Conservation (phyloP, 2,888 invertebrate species). For the Homarus gammarus region DNA sequence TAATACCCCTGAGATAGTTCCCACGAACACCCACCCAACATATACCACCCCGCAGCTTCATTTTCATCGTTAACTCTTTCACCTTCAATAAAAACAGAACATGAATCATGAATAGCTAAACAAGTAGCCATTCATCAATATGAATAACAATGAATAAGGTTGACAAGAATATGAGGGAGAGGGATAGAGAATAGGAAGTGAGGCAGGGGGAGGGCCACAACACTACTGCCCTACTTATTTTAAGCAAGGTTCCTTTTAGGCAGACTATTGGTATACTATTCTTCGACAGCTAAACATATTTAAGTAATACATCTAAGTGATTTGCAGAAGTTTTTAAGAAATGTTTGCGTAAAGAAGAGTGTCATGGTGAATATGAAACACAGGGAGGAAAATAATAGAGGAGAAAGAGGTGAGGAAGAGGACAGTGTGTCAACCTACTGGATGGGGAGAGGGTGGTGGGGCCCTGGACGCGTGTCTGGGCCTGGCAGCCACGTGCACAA, state of each 20-base stretch:
- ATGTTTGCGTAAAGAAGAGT: no score
- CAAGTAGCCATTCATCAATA: slow-evolving; percentile 42
- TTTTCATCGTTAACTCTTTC: slow-evolving; percentile 21
- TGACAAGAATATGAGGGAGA: not conserved
- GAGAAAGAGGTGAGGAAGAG: not conserved
- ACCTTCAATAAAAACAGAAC: slow-evolving; percentile 29
- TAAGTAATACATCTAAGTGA: no score
- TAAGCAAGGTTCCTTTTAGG: no score
- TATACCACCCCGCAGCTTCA: not conserved
- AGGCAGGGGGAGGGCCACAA: not conserved
- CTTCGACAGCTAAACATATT: no score
- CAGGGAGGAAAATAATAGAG: not conserved
- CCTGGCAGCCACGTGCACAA: slow-evolving; percentile 47
- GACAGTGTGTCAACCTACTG: not conserved
- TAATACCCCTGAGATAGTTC: slow-evolving; percentile 59
- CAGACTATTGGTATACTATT: no score
- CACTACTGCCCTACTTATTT: no score
- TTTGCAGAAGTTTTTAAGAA: no score
- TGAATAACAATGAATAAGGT: slow-evolving; percentile 56
- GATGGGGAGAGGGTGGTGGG: not conserved
- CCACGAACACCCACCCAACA: slow-evolving; percentile 21
- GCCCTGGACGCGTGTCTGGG: slow-evolving; percentile 48
- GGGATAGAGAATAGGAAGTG: not conserved
- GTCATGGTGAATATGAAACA: not conserved
- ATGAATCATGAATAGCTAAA: slow-evolving; percentile 57